These are phyloP conservation scores for Euplagia quadripunctaria DNA, from an alignment of 2,888 invertebrate genomes.

Conservation along the genomic window DNA sequence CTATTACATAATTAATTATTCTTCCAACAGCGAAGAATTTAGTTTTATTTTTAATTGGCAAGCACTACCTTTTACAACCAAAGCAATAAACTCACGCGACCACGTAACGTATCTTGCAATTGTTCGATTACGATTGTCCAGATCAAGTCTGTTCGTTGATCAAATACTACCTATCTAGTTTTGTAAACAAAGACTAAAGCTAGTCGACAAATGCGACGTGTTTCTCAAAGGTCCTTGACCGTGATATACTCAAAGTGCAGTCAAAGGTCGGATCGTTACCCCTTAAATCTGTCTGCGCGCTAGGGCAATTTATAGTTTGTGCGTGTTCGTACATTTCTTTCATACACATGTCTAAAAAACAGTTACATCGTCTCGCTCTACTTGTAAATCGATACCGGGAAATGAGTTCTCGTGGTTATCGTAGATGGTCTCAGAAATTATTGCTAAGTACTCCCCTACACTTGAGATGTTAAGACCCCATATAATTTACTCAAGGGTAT, in stretches of 20 bases:
- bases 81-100: conserved; percentile 16
- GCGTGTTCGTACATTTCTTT: conserved; percentile 22
- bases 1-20: no score
- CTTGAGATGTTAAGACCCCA: conserved; percentile 3
- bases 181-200: conserved; percentile 20
- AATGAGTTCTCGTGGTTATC: conserved; percentile 22
- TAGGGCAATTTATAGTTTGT: conserved; percentile 26
- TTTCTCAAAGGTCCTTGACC: conserved; percentile 22
- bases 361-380: conserved; percentile 41
- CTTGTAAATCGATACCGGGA: conserved; percentile 32
- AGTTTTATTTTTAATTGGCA: neutral
- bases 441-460: conserved; percentile 14
- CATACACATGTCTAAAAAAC: conserved; percentile 27
- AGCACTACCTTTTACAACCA: conserved; percentile 3
- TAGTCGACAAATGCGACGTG: conserved; percentile 13
- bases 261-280: conserved; percentile 30
- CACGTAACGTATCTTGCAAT: conserved; percentile 12
- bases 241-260: conserved; percentile 25
- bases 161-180: conserved; percentile 17
- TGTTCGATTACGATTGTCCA: conserved; percentile 16
- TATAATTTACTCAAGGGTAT: conserved; percentile 8
- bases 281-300: conserved; percentile 30
- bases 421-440: conserved; percentile 18
- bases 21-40: neutral
- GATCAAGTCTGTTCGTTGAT: conserved; percentile 12